Evolutionary conservation across 2,113 vertebrate species (phyloP).

Genomic region (Xiphophorus hellerii): DNA sequence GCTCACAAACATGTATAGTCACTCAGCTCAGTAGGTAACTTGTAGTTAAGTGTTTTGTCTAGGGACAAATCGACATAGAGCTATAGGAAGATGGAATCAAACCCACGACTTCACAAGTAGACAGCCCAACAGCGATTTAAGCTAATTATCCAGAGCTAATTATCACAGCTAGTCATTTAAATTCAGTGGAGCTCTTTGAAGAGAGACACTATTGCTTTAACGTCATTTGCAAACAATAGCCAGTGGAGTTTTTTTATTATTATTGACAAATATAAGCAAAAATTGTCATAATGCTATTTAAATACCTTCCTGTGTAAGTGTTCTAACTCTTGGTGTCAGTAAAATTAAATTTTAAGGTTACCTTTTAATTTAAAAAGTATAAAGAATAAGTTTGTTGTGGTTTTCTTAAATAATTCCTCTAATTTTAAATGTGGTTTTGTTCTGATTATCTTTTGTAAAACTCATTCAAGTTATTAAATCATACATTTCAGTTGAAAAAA

Average conservation of each 20-base stretch:
- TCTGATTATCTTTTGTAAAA: not conserved
- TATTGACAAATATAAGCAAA: not conserved
- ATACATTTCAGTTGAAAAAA: not conserved
- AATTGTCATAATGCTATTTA: not conserved
- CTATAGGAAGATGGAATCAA: not conserved
- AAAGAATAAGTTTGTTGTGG: not conserved
- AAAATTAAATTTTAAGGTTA: not conserved
- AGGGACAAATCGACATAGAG: not conserved
- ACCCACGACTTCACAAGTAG: not conserved
- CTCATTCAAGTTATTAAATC: not conserved
- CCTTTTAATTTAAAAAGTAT: not conserved
- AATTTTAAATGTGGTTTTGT: not conserved
- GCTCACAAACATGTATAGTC: too few species aligned
- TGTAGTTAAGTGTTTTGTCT: too few species aligned
- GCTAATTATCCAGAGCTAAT: not conserved
- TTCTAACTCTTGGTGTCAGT: too few species aligned
- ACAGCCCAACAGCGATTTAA: not conserved
- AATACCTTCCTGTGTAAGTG: too few species aligned
- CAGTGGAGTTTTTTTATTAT: too few species aligned
- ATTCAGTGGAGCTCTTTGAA: not conserved
- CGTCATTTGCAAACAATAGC: not conserved
- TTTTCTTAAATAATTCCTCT: not conserved
- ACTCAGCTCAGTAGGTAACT: too few species aligned
- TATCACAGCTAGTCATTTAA: not conserved
- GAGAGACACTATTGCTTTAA: not conserved